phyloP scores from a whole-genome alignment of 1,140 invertebrate genomes.

The Drosophila kanapiae region DNA sequence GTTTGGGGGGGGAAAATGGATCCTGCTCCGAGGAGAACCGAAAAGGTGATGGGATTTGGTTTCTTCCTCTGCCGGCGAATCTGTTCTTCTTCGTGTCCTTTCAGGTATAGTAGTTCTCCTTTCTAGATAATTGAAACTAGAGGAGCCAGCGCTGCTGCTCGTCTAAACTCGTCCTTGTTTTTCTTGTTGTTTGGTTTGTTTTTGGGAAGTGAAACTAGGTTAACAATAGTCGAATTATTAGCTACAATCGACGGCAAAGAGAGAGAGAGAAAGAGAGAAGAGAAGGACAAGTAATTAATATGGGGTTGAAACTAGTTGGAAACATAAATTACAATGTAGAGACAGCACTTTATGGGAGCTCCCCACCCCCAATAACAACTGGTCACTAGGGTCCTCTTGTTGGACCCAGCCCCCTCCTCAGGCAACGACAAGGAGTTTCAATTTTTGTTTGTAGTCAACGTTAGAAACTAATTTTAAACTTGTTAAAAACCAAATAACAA shows the following conservation, averaged over 20 bases:
- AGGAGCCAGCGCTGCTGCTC: slow-evolving; percentile 34
- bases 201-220: slow-evolving; percentile 73
- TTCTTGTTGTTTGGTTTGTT: slow-evolving; percentile 38
- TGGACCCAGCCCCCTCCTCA: too few relatives aligned
- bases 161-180: slow-evolving; percentile 36
- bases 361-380: neutral
- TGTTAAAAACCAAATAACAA: neutral
- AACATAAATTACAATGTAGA: slow-evolving; percentile 27
- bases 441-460: neutral
- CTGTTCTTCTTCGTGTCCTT: slow-evolving; percentile 10
- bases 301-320: neutral
- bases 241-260: slow-evolving; percentile 42
- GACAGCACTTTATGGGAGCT: neutral
- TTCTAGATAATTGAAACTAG: slow-evolving; percentile 22
- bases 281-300: slow-evolving; percentile 5
- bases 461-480: neutral
- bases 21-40: slow-evolving; percentile 41
- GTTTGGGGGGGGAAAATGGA: slow-evolving; percentile 18
- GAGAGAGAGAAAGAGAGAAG: slow-evolving; percentile 5
- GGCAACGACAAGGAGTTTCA: neutral
- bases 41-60: slow-evolving; percentile 27
- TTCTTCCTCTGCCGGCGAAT: slow-evolving; percentile 20
- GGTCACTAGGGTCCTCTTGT: slow-evolving; percentile 1
- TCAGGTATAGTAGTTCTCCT: slow-evolving; percentile 12
- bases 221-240: slow-evolving; percentile 72